phyloP scores from a whole-genome alignment of 2,113 vertebrate genomes.

The Leptobrachium ailaonicum region DNA sequence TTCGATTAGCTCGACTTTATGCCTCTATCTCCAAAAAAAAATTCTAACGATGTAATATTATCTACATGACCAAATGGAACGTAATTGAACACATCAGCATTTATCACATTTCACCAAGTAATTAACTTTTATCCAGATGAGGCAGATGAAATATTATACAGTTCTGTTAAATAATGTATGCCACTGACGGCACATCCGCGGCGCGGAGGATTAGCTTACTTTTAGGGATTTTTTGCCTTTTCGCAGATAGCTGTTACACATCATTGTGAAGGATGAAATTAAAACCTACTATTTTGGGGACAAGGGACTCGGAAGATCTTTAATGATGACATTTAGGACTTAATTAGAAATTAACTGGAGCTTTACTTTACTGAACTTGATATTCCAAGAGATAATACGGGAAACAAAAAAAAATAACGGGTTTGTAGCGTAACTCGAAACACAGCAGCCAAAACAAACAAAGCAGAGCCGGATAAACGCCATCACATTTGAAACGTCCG shows the following conservation, averaged over 20 bases:
- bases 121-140: conserved; percentile 50
- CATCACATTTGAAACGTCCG: too few species aligned
- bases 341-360: conserved; percentile 38
- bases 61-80: conserved; percentile 47
- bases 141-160: conserved; percentile 49
- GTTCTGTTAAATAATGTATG: conserved; percentile 49
- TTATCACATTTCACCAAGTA: conserved; percentile 50
- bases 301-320: conserved; percentile 38
- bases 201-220: conserved; percentile 43
- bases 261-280: conserved; percentile 46
- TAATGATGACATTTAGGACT: conserved; percentile 44
- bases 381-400: not conserved
- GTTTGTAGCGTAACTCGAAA: conserved; percentile 20
- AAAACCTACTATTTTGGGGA: conserved; percentile 39
- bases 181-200: conserved; percentile 44
- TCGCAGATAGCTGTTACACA: conserved; percentile 40
- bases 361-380: conserved; percentile 26
- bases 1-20: conserved; percentile 39
- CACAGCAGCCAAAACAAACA: conserved; percentile 30
- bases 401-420: not conserved
- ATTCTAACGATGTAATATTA: conserved; percentile 36
- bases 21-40: conserved; percentile 16
- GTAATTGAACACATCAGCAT: conserved; percentile 41
- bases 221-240: conserved; percentile 39
- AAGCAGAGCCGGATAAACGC: not conserved